Evolutionary conservation across 1,140 invertebrate genomes (phyloP).

Genomic region (Acromyrmex echinatior): DNA sequence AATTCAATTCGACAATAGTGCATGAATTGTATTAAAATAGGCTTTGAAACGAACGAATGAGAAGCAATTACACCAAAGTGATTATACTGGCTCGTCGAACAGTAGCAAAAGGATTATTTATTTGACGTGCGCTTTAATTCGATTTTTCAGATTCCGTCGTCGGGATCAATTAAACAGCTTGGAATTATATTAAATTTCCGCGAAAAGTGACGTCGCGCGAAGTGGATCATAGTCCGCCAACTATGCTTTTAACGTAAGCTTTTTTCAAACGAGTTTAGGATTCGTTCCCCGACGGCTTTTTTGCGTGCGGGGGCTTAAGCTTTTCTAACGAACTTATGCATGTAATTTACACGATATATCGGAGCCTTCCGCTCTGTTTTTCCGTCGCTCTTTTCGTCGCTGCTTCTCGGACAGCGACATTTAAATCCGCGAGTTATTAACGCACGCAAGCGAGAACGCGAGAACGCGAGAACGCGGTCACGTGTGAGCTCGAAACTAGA

Average conservation of each 20-base stretch:
- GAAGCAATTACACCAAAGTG: conserved; percentile 55
- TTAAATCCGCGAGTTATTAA: conserved; percentile 36
- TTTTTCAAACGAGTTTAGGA: conserved; percentile 44
- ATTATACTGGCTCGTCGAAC: conserved; percentile 57
- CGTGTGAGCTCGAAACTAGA: conserved; percentile 20
- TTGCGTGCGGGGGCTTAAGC: conserved; percentile 15
- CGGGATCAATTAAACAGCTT: conserved; percentile 52
- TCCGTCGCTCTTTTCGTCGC: not conserved
- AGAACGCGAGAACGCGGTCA: conserved; percentile 8
- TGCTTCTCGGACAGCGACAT: not conserved
- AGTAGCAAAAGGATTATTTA: conserved; percentile 48
- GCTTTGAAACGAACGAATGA: conserved; percentile 44
- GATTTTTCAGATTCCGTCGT: conserved; percentile 50
- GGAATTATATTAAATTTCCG: conserved; percentile 51
- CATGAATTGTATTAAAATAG: conserved; percentile 51
- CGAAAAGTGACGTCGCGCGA: conserved; percentile 26
- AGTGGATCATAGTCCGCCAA: conserved; percentile 40
- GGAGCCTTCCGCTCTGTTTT: not conserved
- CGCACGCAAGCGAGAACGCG: not conserved
- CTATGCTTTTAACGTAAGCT: conserved; percentile 60
- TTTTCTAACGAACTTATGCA: conserved; percentile 45
- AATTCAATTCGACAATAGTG: conserved; percentile 51
- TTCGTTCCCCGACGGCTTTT: conserved; percentile 9
- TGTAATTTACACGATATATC: conserved; percentile 47
- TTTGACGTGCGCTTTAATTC: conserved; percentile 68